Evolutionary conservation across 1,140 invertebrate genomes (phyloP).

Genomic region (Colletes gigas): DNA sequence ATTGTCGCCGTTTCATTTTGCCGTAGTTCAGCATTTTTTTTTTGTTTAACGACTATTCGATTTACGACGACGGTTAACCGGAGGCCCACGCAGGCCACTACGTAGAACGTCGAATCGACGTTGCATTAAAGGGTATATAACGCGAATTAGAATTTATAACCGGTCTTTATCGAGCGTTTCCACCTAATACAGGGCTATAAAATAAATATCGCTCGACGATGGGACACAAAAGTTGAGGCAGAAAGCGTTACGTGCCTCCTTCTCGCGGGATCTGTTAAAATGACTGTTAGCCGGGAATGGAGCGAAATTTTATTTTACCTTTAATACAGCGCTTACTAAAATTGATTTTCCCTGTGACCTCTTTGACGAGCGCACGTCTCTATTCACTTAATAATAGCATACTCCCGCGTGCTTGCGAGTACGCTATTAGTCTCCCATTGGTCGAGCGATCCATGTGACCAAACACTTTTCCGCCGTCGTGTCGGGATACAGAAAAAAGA

Average conservation of each 20-base stretch:
- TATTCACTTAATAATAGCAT: conserved; percentile 53
- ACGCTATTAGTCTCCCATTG: conserved; percentile 15
- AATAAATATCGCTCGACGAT: conserved; percentile 14
- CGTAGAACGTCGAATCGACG: neutral
- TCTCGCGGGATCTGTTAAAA: neutral
- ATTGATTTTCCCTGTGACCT: conserved; percentile 45
- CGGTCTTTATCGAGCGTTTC: neutral
- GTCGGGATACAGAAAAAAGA: neutral
- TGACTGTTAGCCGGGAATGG: neutral
- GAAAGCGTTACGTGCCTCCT: neutral
- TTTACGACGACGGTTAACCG: neutral
- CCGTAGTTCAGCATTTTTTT: neutral
- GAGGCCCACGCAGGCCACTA: too few species aligned
- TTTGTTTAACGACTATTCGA: neutral
- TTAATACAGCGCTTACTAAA: conserved; percentile 23
- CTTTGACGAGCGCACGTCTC: conserved; percentile 34
- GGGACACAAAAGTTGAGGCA: neutral
- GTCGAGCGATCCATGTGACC: conserved; percentile 8
- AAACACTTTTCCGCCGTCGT: neutral
- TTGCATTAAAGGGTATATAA: neutral
- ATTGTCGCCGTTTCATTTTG: neutral
- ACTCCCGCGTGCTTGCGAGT: conserved; percentile 8
- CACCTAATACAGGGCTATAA: neutral
- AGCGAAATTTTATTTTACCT: conserved; percentile 43
- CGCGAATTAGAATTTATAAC: conserved; percentile 5